These are phyloP conservation scores for Nebria ingens DNA, from an alignment of 1,140 invertebrate genomes.

Conservation along the genomic window DNA sequence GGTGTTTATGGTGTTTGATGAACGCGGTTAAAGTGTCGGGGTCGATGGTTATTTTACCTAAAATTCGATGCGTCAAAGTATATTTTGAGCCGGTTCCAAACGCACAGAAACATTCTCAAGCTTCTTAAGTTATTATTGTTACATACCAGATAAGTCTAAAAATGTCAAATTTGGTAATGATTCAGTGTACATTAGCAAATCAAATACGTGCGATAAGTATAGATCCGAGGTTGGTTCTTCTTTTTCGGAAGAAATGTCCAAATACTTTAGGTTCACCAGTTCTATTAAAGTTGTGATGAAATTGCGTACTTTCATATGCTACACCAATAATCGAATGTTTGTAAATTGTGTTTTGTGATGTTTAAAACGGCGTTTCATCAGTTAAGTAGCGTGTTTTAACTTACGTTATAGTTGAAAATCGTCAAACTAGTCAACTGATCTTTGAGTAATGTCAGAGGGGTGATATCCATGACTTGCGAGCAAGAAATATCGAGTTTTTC, in stretches of 20 bases:
- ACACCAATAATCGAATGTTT: neutral
- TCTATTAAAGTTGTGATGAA: slow-evolving; percentile 46
- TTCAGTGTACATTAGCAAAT: slow-evolving; percentile 41
- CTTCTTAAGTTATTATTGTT: too few species aligned
- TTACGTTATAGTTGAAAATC: slow-evolving; percentile 51
- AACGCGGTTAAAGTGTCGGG: slow-evolving; percentile 41
- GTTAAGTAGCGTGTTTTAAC: slow-evolving; percentile 31
- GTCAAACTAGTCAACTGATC: slow-evolving; percentile 48
- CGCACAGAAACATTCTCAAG: too few species aligned
- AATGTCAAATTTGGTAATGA: slow-evolving; percentile 49
- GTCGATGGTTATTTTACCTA: slow-evolving; percentile 46
- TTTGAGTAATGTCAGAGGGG: slow-evolving; percentile 49
- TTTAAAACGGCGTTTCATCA: too few species aligned
- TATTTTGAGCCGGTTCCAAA: neutral
- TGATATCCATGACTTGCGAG: slow-evolving; percentile 57
- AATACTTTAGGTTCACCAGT: slow-evolving; percentile 45
- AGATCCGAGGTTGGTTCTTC: slow-evolving; percentile 19
- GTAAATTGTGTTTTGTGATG: neutral
- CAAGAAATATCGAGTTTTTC: slow-evolving; percentile 61
- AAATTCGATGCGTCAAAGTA: neutral
- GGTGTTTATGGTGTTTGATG: slow-evolving; percentile 37
- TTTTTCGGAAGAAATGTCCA: slow-evolving; percentile 57
- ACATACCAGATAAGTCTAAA: slow-evolving; percentile 61
- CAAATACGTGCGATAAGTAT: slow-evolving; percentile 30
- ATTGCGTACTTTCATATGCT: slow-evolving; percentile 26